Evolutionary conservation across 2,113 vertebrate species (phyloP).

Genomic region (Festucalex cinctus): DNA sequence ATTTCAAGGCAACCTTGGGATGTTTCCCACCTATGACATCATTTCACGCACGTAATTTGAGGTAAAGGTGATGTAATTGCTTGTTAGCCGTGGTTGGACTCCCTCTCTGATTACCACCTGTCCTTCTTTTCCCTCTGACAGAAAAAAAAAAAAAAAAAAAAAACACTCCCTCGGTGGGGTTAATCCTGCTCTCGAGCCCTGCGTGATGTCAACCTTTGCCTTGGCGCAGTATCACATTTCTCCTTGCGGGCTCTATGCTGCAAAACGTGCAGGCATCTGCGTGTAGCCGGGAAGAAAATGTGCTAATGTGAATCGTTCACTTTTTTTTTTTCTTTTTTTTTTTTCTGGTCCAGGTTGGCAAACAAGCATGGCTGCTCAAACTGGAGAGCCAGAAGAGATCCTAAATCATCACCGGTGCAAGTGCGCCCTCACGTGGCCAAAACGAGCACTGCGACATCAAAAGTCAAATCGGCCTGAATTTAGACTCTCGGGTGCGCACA

Average conservation of each 20-base stretch:
- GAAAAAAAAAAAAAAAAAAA: not conserved
- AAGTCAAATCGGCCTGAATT: conserved; percentile 26
- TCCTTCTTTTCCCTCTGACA: conserved; percentile 28
- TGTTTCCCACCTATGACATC: not conserved
- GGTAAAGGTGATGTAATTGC: conserved; percentile 66
- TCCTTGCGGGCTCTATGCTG: conserved; percentile 5
- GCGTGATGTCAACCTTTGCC: conserved; percentile 34
- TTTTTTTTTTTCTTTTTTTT: too few species aligned
- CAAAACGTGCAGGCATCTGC: not conserved
- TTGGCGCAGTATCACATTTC: conserved; percentile 34
- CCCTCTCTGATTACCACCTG: conserved; percentile 74
- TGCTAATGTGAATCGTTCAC: not conserved
- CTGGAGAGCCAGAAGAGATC: conserved; percentile 17
- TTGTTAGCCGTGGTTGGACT: conserved; percentile 51
- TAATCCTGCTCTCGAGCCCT: conserved; percentile 45
- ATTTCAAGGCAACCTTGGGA: not conserved
- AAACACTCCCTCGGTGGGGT: conserved; percentile 15
- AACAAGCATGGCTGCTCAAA: too few species aligned
- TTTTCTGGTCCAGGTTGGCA: too few species aligned
- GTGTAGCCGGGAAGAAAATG: not conserved
- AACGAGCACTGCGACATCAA: conserved; percentile 29
- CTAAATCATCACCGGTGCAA: conserved; percentile 37
- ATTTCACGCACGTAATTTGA: conserved; percentile 29
- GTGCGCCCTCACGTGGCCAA: conserved; percentile 61
- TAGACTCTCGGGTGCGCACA: conserved; percentile 21